A percentile compares a stretch with the other conserved stretches of the same genome.
Evolutionary conservation across 2,797 vertebrate genomes (phyloP).

Genomic region (Dermochelys coriacea): DNA sequence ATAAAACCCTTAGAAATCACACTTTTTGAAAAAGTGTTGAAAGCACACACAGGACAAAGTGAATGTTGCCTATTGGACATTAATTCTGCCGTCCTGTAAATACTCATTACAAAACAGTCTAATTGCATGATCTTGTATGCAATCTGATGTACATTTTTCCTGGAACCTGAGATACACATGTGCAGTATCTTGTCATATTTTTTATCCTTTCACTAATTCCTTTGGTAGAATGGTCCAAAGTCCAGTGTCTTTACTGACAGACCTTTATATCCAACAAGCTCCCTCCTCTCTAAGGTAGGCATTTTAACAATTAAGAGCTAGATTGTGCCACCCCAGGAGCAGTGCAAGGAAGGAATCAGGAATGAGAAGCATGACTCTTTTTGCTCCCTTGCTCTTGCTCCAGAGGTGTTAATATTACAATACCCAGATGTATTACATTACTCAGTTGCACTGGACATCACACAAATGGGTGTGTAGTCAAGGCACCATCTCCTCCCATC

Average conservation of each 20-base stretch:
- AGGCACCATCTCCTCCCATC: neutral
- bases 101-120: neutral
- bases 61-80: neutral
- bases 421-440: no score
- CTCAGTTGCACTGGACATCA: no score
- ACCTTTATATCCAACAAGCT: neutral
- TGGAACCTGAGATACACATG: neutral
- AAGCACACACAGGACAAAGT: neutral
- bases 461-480: no score
- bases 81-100: neutral
- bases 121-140: neutral
- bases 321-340: neutral
- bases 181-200: neutral
- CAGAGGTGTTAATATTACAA: no score
- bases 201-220: neutral
- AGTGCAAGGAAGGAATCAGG: no score
- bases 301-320: neutral
- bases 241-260: neutral
- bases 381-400: no score
- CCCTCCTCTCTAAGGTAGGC: neutral
- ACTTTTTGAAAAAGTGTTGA: neutral
- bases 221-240: neutral
- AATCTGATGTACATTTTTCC: neutral
- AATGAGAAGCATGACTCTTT: no score
- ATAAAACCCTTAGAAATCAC: neutral